These are phyloP conservation scores for Kradibia gibbosae DNA, from an alignment of 1,140 invertebrate genomes.

Conservation along the genomic window DNA sequence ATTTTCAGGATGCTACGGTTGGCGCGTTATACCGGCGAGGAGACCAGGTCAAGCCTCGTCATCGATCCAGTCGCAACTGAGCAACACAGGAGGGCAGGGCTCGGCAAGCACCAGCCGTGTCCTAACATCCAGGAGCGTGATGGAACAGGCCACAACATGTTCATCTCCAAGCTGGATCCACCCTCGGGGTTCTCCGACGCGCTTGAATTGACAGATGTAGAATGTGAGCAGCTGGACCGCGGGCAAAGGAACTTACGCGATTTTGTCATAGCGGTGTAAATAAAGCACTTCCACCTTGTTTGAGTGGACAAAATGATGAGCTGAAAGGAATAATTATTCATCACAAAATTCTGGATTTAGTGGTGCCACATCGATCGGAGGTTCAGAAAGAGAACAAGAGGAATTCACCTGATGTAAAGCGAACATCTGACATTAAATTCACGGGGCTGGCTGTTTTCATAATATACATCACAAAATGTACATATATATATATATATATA, in stretches of 20 bases:
- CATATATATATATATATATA: too few relatives aligned
- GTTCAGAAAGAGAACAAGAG: too few relatives aligned
- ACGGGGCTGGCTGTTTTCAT: slow-evolving; percentile 12
- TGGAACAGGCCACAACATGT: slow-evolving; percentile 73
- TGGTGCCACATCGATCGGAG: too few relatives aligned
- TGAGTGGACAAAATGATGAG: too few relatives aligned
- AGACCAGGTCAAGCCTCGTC: slow-evolving; percentile 68
- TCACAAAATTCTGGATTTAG: too few relatives aligned
- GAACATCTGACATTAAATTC: not conserved
- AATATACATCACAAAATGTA: too few relatives aligned
- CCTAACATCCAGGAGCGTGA: slow-evolving; percentile 69
- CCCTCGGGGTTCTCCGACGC: slow-evolving; percentile 76
- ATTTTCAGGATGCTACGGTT: slow-evolving; percentile 69
- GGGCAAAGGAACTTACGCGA: slow-evolving; percentile 67
- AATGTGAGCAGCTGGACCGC: slow-evolving; percentile 71
- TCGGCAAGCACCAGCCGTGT: slow-evolving; percentile 72
- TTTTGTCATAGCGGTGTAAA: slow-evolving; percentile 73
- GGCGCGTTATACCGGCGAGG: slow-evolving; percentile 72
- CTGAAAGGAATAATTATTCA: too few relatives aligned
- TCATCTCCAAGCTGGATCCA: slow-evolving; percentile 76
- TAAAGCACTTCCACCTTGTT: too few relatives aligned
- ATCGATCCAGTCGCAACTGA: not conserved
- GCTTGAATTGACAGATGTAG: slow-evolving; percentile 74
- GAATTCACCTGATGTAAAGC: too few relatives aligned
- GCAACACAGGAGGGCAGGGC: slow-evolving; percentile 67